phyloP scores from a whole-genome alignment of 2,888 invertebrate genomes.

The Lepidocyrtinus sp. region DNA sequence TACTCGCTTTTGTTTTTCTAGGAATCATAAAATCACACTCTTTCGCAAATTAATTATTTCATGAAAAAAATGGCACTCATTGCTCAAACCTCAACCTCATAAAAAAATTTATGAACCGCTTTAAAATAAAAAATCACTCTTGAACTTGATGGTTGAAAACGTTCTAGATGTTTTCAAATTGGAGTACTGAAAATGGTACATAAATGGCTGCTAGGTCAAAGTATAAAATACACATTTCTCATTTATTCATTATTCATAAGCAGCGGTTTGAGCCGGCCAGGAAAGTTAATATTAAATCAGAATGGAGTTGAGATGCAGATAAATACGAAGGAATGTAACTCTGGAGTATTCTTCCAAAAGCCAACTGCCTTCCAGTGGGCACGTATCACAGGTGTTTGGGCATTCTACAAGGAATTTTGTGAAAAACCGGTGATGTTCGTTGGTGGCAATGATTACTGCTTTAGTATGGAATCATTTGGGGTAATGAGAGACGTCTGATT shows the following conservation, averaged over 20 bases:
- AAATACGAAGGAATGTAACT: conserved; percentile 26
- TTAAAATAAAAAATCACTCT: too few species aligned
- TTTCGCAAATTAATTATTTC: too few species aligned
- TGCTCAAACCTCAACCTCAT: too few species aligned
- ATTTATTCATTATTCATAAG: background rate
- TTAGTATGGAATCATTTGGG: conserved; percentile 29
- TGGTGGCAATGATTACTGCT: conserved; percentile 58
- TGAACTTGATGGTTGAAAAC: too few species aligned
- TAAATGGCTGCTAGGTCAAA: too few species aligned
- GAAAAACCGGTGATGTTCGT: conserved; percentile 45
- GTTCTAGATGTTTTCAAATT: too few species aligned
- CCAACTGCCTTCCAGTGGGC: conserved; percentile 48
- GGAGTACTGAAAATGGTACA: too few species aligned
- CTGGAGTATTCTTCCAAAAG: conserved; percentile 36
- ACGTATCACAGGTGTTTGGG: conserved; percentile 64
- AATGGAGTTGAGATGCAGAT: conserved; percentile 14
- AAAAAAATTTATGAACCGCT: too few species aligned
- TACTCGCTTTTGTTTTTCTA: too few species aligned
- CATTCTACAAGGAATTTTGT: conserved; percentile 57
- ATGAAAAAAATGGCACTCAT: too few species aligned
- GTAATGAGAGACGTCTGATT: background rate
- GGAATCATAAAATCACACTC: too few species aligned
- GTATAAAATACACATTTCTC: too few species aligned
- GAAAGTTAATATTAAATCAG: background rate
- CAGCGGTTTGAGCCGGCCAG: background rate